A percentile compares a stretch with the other conserved stretches of the same genome.
These are phyloP conservation scores for Clinocottus analis DNA, from an alignment of 2,113 vertebrate species.

Conservation along the genomic window DNA sequence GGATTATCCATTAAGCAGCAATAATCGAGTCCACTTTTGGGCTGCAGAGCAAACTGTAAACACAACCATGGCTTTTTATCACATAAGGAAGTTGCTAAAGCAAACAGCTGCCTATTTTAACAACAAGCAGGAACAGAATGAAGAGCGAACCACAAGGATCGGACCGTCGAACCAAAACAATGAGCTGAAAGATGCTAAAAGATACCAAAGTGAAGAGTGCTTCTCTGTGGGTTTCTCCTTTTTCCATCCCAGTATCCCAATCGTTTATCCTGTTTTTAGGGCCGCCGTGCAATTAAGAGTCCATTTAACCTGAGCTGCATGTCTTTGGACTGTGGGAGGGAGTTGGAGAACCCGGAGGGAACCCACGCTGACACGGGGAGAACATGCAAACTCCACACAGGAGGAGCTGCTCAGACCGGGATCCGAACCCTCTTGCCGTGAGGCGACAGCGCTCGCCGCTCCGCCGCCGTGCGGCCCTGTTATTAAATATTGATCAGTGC, in stretches of 20 bases:
- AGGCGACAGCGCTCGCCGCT: too few relatives aligned
- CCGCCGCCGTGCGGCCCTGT: too few relatives aligned
- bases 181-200: not conserved
- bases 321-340: too few relatives aligned
- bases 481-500: not conserved
- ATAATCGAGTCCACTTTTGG: not conserved
- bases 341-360: too few relatives aligned
- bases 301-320: too few relatives aligned
- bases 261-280: too few relatives aligned
- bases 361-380: too few relatives aligned
- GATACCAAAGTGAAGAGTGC: not conserved
- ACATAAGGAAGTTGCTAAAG: not conserved
- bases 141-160: not conserved
- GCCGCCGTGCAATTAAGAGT: too few relatives aligned
- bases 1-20: not conserved
- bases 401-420: too few relatives aligned
- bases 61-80: not conserved
- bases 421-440: too few relatives aligned
- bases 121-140: not conserved
- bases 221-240: not conserved
- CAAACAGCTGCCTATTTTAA: constrained; percentile 4
- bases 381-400: too few relatives aligned
- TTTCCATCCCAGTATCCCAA: too few relatives aligned
- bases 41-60: not conserved
- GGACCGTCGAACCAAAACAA: not conserved